Percentiles rank a stretch among this genome's conserved stretches.
phyloP scores from a whole-genome alignment of 1,140 invertebrate genomes.

The Apis florea region DNA sequence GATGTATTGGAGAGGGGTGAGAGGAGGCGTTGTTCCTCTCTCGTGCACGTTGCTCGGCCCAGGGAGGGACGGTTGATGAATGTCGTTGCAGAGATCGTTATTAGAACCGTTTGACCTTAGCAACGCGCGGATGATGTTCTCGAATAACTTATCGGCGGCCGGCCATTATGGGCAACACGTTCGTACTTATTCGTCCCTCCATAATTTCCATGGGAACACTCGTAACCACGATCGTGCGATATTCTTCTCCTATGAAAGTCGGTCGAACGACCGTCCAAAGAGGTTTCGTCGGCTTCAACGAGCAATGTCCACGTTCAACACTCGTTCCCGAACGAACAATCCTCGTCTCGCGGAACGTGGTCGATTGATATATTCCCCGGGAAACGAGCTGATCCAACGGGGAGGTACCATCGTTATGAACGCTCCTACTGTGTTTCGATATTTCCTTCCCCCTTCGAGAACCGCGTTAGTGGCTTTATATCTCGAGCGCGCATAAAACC shows the following conservation, averaged over 20 bases:
- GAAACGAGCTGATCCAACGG: conserved; percentile 49
- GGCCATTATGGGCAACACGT: background rate
- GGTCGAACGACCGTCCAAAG: background rate
- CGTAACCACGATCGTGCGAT: background rate
- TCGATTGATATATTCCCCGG: too few relatives aligned
- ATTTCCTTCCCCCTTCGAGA: conserved; percentile 53
- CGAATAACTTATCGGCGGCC: too few relatives aligned
- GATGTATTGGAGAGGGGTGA: conserved; percentile 50
- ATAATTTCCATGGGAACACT: background rate
- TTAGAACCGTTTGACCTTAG: background rate
- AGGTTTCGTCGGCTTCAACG: background rate
- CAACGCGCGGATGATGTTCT: background rate
- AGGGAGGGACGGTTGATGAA: background rate
- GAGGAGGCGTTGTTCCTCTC: conserved; percentile 34
- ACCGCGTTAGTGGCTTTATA: conserved; percentile 55
- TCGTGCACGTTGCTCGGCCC: background rate
- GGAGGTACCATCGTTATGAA: conserved; percentile 48
- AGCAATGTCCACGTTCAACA: too few relatives aligned
- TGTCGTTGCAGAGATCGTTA: conserved; percentile 13
- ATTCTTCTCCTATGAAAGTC: background rate
- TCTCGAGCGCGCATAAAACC: conserved; percentile 51
- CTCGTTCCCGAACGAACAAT: too few relatives aligned
- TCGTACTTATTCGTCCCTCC: background rate
- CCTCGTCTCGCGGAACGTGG: too few relatives aligned
- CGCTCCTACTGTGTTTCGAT: conserved; percentile 62